Base-by-base conservation (phyloP, 2,797 vertebrate species). In the Halcyon smyrnensis region DNA sequence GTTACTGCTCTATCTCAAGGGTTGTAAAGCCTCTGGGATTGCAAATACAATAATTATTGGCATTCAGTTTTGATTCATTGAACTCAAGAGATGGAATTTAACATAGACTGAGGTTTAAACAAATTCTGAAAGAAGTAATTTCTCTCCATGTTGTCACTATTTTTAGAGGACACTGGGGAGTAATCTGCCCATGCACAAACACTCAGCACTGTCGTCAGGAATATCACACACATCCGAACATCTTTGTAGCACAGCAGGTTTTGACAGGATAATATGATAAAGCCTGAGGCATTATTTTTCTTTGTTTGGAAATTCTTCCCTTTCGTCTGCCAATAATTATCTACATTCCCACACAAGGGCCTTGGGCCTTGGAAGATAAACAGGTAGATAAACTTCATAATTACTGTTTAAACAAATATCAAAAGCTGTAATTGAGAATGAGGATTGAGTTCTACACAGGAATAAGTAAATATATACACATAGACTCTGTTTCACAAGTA, bases 241-340 rank as follows among this genome's bases (percentile, higher is more conserved):
- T 69, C 79, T 85, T 81, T 90, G 76, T 70, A 82, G 76, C 5
- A 0, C 76, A 93, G 87, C 84, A 82, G 83, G 90, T 75, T 92
- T 89, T 89, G 84, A 85, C 87, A 90, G 68, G 10, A 64, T 63
- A n/a, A 24, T 53, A 63, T 51, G 48, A 79, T 56, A 93, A 94
- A 79, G 28, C 48, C 71, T 37, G 25, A 3, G 50, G 30, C 39
- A 74, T 60, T 89, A 32, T 65, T 96, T 90, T 73, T 24, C 46
- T 90, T 89, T 67, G 27, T 78, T 94, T 95, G 77, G 46, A 87
- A 90, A 91, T 64, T 90, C 46, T 88, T 89, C 36, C 32, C 12
- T 95, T 93, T 88, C 45, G 6, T 81, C n/a, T 95, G 36, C n/a
- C 48, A 80, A 34, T 69, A 74, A 70, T 76, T 68, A 90, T 70